Evolutionary conservation across 2,888 invertebrate genomes (phyloP).

Genomic region (Tyria jacobaeae): DNA sequence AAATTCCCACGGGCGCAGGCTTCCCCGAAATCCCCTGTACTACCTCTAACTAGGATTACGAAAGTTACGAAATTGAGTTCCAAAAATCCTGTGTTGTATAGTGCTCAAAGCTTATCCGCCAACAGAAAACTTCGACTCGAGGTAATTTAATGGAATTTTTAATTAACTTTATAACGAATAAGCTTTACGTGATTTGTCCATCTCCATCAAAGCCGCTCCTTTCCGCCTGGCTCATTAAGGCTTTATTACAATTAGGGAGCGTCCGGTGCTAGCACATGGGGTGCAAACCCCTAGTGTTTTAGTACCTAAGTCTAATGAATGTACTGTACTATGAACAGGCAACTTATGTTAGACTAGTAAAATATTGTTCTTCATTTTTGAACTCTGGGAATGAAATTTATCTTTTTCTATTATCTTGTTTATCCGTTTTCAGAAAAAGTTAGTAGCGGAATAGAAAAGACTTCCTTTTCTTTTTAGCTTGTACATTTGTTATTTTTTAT

Average conservation of each 20-base stretch:
- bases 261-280: slow-evolving; percentile 14
- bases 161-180: slow-evolving; percentile 5
- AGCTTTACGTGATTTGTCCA: slow-evolving; percentile 28
- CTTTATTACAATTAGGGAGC: slow-evolving; percentile 22
- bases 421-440: too few species aligned
- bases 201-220: slow-evolving; percentile 33
- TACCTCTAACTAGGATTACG: too few species aligned
- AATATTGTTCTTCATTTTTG: not conserved
- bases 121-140: not conserved
- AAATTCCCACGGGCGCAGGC: too few species aligned
- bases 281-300: slow-evolving; percentile 1
- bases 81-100: too few species aligned
- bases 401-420: too few species aligned
- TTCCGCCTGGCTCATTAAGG: slow-evolving; percentile 27
- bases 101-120: not conserved
- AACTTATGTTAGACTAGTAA: not conserved
- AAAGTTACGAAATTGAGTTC: too few species aligned
- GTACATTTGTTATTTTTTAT: too few species aligned
- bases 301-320: slow-evolving; percentile 4
- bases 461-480: too few species aligned
- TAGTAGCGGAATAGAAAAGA: too few species aligned
- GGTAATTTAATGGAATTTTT: not conserved
- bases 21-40: too few species aligned
- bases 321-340: not conserved
- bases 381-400: not conserved